Base-by-base conservation (phyloP, 2,113 vertebrate genomes). In the Bothrops jararaca region DNA sequence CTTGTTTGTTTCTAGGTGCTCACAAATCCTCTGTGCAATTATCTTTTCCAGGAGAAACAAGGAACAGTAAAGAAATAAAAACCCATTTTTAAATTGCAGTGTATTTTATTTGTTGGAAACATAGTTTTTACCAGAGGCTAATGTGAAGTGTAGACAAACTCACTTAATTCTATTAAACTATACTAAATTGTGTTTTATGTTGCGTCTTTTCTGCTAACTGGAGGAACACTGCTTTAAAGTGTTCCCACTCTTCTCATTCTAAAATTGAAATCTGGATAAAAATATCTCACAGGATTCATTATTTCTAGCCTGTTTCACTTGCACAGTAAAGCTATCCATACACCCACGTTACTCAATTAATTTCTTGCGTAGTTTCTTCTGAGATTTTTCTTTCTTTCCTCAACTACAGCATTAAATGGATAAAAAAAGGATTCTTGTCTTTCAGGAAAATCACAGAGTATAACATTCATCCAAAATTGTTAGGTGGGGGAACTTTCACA, bases 261-360 rank as follows among this genome's bases (percentile, higher is more conserved):
- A 48, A 92, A 74, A 91, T 56, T 48, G 50, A 74, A 95, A 60
- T 64, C 4, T 0, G 89, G 94, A 48, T 48, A 85, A 92, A 93
- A 87, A 24, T 50, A 74, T 56, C 86, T 85, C 58, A 88, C 1
- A 39, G 26, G 11, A 26, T 87, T 85, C 95, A 93, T 95, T 94
- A 85, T 52, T 94, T 89, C 90, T 90, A 91, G 53, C 89, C 15
- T 92, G 90, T 93, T 90, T 50, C n/a, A 69, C 95, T 95, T 93
- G 86, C 93, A 74, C 88, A 86, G 92, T 89, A 95, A 92, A 95
- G 93, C 93, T 56, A 5, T 39, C 42, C 7, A 22, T 11, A 58
- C 18, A 34, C 45, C 52, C 52, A 85, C 9, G 26, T 52, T 57
- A 15, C 34, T 26, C 45, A 64, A 24, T 90, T 60, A 48, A 56